Percentiles rank a stretch among this genome's conserved stretches.
These are phyloP conservation scores for Mechanitis messenoides DNA, from an alignment of 2,888 invertebrate genomes.

Conservation along the genomic window DNA sequence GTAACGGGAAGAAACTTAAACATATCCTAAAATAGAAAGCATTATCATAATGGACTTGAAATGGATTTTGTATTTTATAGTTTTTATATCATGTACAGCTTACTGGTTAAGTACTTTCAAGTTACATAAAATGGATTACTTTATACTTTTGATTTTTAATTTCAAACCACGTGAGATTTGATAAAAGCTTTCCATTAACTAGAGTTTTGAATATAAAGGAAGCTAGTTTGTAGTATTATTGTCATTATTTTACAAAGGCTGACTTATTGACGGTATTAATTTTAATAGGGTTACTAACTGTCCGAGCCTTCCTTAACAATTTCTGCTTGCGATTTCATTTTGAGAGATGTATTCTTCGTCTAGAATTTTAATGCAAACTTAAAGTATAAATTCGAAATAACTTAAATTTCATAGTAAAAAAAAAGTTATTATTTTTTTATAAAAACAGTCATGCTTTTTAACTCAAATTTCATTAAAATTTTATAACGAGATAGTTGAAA, in stretches of 20 bases:
- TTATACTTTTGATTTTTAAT: too few species aligned
- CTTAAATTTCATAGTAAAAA: too few species aligned
- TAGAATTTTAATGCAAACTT: not conserved
- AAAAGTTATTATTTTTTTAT: too few species aligned
- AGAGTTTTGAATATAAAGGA: not conserved
- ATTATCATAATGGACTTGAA: conserved; percentile 42
- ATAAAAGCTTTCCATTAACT: too few species aligned
- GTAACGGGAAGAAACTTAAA: conserved; percentile 39
- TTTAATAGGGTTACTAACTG: not conserved
- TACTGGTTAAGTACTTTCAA: too few species aligned
- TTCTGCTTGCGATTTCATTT: not conserved
- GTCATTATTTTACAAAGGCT: not conserved
- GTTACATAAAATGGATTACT: too few species aligned
- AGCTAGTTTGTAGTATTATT: not conserved
- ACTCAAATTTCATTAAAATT: too few species aligned
- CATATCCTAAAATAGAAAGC: conserved; percentile 38
- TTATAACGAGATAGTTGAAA: too few species aligned
- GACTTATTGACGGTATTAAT: not conserved
- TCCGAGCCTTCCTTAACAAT: not conserved
- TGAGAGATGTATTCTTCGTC: not conserved
- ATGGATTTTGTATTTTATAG: conserved; percentile 22
- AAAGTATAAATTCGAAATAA: too few species aligned
- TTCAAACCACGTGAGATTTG: too few species aligned
- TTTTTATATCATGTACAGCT: conserved; percentile 1
- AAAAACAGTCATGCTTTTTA: too few species aligned